Evolutionary conservation across 2,113 vertebrate genomes (phyloP), one percentile per base, ranked within the genome.

Genomic region (Pangasianodon hypophthalmus): DNA sequence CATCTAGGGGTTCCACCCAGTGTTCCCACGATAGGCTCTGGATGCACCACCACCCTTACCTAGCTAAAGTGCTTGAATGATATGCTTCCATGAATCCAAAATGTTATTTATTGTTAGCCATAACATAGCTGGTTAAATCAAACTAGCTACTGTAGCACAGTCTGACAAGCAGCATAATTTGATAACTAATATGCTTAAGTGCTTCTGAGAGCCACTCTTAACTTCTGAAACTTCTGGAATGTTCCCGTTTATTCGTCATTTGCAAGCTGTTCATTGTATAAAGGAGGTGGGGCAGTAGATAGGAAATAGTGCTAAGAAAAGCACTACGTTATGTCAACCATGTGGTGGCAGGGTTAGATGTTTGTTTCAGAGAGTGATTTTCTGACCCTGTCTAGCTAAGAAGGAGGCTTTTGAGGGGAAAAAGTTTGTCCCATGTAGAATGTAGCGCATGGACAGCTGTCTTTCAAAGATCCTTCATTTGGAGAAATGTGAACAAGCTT

Each of bases 221-320:
- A 81, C 48, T 32, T 48, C 14, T 21, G 24, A 26, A 48, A 79
- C 6, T 8, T n/a, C 26, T 50, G 46, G 26, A 80, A 80, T 81
- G 29, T 54, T 52, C 29, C 50, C 32, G 48, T n/a, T 80, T 80
- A 16, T 52, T n/a, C 14, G 1, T 0, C 8, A 80, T 80, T 18
- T 52, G 46, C n/a, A 52, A 80, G 77, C 77, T 52, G 77, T 80
- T 52, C 29, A 80, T 52, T 80, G 77, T 50, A 16, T n/a, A 50
- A 50, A 50, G 77, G 24, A 80, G 77, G 46, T 80, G 77, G 48
- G 13, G 46, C 6, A 14, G 77, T 7, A 52, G 14, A 52, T 81
- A 54, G 77, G 77, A 80, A 80, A 80, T n/a, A 52, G 46, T 80
- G 52, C 77, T 14, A 80, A 48, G 46, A 24, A 80, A 80, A 80